Evolutionary conservation across 2,888 invertebrate species (phyloP).

Genomic region (Hirtodrosophila duncani): DNA sequence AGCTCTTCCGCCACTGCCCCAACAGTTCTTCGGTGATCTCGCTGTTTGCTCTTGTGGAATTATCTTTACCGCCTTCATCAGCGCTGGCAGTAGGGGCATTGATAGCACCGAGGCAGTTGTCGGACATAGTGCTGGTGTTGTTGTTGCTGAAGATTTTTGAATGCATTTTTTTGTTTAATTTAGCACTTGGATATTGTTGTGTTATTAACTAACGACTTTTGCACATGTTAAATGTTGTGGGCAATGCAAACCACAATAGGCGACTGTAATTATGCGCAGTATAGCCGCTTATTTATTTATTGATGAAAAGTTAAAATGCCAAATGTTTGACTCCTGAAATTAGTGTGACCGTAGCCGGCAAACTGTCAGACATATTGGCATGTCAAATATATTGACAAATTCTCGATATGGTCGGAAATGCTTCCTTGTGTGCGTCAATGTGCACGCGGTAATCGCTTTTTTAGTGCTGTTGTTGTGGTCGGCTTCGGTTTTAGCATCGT

Average conservation of each 20-base stretch:
- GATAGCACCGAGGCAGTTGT: too few relatives aligned
- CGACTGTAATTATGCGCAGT: slow-evolving; percentile 23
- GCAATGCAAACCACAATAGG: slow-evolving; percentile 38
- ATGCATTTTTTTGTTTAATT: slow-evolving; percentile 18
- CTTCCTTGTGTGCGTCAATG: too few relatives aligned
- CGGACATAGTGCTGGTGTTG: slow-evolving; percentile 12
- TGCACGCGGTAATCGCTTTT: too few relatives aligned
- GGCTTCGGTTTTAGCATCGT: too few relatives aligned
- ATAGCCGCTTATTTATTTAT: slow-evolving; percentile 31
- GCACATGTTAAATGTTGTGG: slow-evolving; percentile 15
- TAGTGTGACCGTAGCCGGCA: not conserved
- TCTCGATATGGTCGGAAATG: too few relatives aligned
- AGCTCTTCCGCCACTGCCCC: slow-evolving; percentile 80
- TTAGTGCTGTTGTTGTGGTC: too few relatives aligned
- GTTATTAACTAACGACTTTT: slow-evolving; percentile 11
- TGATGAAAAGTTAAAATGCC: slow-evolving; percentile 48
- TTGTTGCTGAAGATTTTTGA: not conserved
- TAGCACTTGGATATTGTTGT: not conserved
- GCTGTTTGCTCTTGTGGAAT: too few relatives aligned
- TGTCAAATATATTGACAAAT: too few relatives aligned
- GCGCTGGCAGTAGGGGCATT: too few relatives aligned
- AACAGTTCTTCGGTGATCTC: slow-evolving; percentile 71
- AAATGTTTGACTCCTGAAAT: slow-evolving; percentile 47
- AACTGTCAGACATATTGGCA: too few relatives aligned
- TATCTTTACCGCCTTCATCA: too few relatives aligned